Percentiles rank a stretch among this genome's conserved stretches.
Evolutionary conservation across 1,140 invertebrate species (phyloP).

Genomic region (Drosophila lacteicornis): DNA sequence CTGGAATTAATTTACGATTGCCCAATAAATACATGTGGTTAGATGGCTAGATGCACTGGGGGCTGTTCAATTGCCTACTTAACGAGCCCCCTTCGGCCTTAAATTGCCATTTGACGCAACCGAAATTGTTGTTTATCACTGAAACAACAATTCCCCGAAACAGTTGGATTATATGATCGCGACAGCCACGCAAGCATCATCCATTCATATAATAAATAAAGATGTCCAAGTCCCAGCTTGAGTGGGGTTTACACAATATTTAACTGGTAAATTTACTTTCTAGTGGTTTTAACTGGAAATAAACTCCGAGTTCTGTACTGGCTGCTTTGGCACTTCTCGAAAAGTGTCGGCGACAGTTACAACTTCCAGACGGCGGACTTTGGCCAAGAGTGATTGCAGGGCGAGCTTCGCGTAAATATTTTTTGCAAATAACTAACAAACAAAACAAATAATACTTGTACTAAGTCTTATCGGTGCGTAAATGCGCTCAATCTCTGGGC

Average conservation of each 20-base stretch:
- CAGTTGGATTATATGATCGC: slow-evolving; percentile 22
- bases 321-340: slow-evolving; percentile 20
- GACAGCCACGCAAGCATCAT: slow-evolving; percentile 11
- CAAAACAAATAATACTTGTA: slow-evolving; percentile 8
- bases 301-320: background rate
- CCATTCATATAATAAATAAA: background rate
- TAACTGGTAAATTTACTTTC: slow-evolving; percentile 3
- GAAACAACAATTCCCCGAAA: slow-evolving; percentile 44
- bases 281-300: background rate
- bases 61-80: slow-evolving; percentile 33
- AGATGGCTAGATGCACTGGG: slow-evolving; percentile 11
- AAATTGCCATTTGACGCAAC: slow-evolving; percentile 30
- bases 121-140: background rate
- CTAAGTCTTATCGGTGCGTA: slow-evolving; percentile 32
- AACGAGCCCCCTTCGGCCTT: slow-evolving; percentile 30
- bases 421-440: slow-evolving; percentile 27
- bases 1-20: slow-evolving; percentile 43
- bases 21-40: slow-evolving; percentile 18
- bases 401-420: slow-evolving; percentile 42
- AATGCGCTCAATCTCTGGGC: slow-evolving; percentile 39
- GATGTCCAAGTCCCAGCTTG: slow-evolving; percentile 4
- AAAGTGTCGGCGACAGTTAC: slow-evolving; percentile 21
- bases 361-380: slow-evolving; percentile 47
- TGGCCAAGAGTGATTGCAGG: slow-evolving; percentile 30
- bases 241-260: slow-evolving; percentile 1